Evolutionary conservation across 2,113 vertebrate species (phyloP).

Genomic region (Etia nguti): DNA sequence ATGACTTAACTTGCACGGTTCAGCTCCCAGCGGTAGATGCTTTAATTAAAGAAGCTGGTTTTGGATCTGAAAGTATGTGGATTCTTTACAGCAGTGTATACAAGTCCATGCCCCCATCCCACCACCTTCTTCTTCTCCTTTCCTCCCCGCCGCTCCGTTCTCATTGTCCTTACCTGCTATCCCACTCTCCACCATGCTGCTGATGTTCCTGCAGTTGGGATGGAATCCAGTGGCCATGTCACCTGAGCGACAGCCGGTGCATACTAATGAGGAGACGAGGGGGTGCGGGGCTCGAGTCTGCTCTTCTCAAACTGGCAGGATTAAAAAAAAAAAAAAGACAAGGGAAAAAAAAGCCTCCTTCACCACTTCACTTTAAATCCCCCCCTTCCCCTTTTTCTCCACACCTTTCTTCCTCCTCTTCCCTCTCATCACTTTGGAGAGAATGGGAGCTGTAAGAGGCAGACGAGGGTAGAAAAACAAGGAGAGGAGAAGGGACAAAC

Average conservation of each 20-base stretch:
- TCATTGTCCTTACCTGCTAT: constrained; percentile 63
- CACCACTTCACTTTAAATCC: neutral
- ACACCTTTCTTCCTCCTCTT: neutral
- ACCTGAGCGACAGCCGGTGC: constrained; percentile 49
- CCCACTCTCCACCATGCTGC: constrained; percentile 3
- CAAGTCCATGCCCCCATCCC: neutral
- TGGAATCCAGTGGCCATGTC: constrained; percentile 38
- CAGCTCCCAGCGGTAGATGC: neutral
- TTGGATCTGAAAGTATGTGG: neutral
- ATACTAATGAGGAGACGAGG: constrained; percentile 43
- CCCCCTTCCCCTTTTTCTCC: neutral
- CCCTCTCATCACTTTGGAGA: constrained; percentile 29
- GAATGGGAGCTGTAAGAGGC: neutral
- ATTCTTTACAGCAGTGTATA: neutral
- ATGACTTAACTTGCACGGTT: neutral
- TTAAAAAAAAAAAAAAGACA: neutral
- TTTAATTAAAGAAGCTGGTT: neutral
- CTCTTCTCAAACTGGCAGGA: neutral
- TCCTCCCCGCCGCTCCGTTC: neutral
- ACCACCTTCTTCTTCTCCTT: neutral
- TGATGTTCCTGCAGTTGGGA: constrained; percentile 30
- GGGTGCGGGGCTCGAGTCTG: neutral
- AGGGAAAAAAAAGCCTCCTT: neutral
- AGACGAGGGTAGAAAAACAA: neutral
- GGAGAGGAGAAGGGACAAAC: neutral